Conservation (phyloP, 2,797 vertebrate genomes). For the Megaceryle alcyon region DNA sequence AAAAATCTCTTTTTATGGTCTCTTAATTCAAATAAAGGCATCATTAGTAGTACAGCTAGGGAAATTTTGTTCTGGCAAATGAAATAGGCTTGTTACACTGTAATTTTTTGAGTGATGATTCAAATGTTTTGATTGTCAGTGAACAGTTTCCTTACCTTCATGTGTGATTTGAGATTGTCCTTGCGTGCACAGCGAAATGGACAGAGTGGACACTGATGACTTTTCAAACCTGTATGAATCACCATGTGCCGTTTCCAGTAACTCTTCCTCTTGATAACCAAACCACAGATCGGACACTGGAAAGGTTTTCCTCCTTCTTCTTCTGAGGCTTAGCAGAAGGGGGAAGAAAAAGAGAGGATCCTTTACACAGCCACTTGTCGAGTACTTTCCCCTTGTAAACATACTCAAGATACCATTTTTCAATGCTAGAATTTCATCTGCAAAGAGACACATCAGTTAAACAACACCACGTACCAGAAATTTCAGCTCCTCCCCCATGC, state of each 20-base stretch:
- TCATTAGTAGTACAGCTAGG: neutral
- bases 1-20: neutral
- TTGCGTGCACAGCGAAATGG: slow-evolving; percentile 99
- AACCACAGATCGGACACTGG: slow-evolving; percentile 98
- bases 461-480: neutral
- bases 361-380: slow-evolving; percentile 23
- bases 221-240: slow-evolving; percentile 99
- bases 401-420: slow-evolving; percentile 3
- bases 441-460: neutral
- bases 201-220: slow-evolving; percentile 98
- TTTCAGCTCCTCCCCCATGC: neutral
- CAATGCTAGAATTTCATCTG: neutral
- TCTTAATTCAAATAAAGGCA: neutral
- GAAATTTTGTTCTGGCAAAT: neutral
- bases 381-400: slow-evolving; percentile 18
- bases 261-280: slow-evolving; percentile 99
- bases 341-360: slow-evolving; percentile 50
- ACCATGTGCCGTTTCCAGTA: slow-evolving; percentile 99
- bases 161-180: slow-evolving; percentile 99
- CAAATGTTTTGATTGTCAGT: neutral
- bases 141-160: slow-evolving; percentile 88
- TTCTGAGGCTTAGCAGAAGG: slow-evolving; percentile 86
- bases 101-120: neutral
- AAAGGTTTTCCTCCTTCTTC: slow-evolving; percentile 98
- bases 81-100: neutral